Evolutionary conservation across 2,888 invertebrate genomes (phyloP).

Genomic region (Pristionchus japonicus): DNA sequence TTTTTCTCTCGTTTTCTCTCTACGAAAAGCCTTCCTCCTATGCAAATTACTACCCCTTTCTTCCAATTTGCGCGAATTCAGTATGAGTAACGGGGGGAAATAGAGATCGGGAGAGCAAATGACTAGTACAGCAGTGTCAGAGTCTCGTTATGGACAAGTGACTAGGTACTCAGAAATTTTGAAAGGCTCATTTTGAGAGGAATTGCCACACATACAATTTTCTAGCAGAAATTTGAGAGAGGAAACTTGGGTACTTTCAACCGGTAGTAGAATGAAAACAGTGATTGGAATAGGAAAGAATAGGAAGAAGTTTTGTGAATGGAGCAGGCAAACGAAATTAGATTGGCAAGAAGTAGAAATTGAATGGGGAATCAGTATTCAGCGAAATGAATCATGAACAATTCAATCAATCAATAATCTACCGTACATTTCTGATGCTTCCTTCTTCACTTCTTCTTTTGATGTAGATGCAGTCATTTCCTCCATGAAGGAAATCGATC

Average conservation of each 20-base stretch:
- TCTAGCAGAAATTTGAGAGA: background rate
- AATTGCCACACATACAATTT: too few relatives aligned
- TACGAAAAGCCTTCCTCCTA: background rate
- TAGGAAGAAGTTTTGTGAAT: background rate
- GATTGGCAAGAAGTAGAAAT: slow-evolving; percentile 31
- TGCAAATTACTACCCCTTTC: background rate
- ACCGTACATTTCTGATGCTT: slow-evolving; percentile 17
- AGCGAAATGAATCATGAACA: slow-evolving; percentile 11
- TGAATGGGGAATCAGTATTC: slow-evolving; percentile 38
- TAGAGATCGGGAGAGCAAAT: background rate
- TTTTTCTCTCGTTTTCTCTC: slow-evolving; percentile 23
- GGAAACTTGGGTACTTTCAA: background rate
- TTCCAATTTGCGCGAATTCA: slow-evolving; percentile 6
- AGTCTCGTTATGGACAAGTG: too few relatives aligned
- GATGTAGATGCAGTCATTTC: slow-evolving; percentile 37
- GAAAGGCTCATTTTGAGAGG: background rate
- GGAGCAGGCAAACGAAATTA: slow-evolving; percentile 9
- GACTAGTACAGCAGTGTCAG: background rate
- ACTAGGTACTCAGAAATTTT: too few relatives aligned
- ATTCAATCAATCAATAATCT: slow-evolving; percentile 26
- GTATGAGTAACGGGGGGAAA: background rate
- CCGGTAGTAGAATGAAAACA: slow-evolving; percentile 30
- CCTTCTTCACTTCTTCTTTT: slow-evolving; percentile 2
- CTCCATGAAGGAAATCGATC: slow-evolving; percentile 30
- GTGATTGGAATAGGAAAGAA: slow-evolving; percentile 38